phyloP scores from a whole-genome alignment of 2,797 vertebrate genomes.

The Megalops cyprinoides region DNA sequence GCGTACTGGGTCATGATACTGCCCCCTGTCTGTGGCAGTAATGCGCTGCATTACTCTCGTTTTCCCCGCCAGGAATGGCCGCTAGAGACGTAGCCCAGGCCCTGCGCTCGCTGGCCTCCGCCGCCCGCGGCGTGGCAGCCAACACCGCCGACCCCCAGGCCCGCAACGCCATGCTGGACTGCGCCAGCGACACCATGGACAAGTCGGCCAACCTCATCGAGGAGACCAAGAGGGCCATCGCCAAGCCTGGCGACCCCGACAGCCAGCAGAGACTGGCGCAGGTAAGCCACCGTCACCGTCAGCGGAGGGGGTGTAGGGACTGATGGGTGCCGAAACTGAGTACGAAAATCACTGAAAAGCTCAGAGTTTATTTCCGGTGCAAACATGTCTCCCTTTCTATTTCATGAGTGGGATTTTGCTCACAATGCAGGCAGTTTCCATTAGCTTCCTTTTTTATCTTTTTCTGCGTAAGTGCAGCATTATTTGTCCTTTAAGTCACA shows the following conservation, averaged over 20 bases:
- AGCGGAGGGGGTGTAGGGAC: neutral
- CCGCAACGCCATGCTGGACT: constrained; percentile 86
- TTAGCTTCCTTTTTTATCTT: neutral
- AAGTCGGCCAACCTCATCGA: constrained; percentile 94
- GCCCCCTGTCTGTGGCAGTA: constrained; percentile 10
- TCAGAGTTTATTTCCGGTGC: neutral
- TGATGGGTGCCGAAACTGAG: neutral
- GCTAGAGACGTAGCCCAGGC: constrained; percentile 94
- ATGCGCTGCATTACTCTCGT: too few species aligned
- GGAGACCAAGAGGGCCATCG: constrained; percentile 89
- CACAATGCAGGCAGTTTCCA: neutral
- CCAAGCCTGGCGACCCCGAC: constrained; percentile 89
- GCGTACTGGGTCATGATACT: too few species aligned
- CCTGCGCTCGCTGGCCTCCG: constrained; percentile 85
- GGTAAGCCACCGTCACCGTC: constrained; percentile 64
- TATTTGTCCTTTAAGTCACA: constrained; percentile 2
- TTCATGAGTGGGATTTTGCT: neutral
- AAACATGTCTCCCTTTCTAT: neutral
- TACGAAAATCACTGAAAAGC: neutral
- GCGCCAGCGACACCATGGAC: constrained; percentile 88
- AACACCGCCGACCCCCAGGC: constrained; percentile 77
- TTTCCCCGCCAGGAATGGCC: constrained; percentile 83
- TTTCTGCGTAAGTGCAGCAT: neutral
- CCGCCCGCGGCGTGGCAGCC: constrained; percentile 87
- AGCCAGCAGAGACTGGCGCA: constrained; percentile 93